Percentiles rank a stretch among this genome's conserved stretches.
Conservation (phyloP, 2,797 vertebrate species). For the Platyrinchus mystaceus region DNA sequence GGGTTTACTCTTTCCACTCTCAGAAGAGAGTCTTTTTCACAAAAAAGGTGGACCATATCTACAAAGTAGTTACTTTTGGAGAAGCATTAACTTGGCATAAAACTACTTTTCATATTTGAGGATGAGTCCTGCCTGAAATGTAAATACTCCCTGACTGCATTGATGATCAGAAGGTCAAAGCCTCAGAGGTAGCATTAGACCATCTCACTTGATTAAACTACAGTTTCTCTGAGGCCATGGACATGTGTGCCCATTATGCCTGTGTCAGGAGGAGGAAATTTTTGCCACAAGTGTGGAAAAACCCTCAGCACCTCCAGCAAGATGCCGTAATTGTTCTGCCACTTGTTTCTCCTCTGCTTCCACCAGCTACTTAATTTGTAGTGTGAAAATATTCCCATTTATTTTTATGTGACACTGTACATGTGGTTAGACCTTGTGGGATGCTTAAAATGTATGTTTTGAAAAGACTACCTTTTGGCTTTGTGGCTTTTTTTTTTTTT, state of each 20-base stretch:
- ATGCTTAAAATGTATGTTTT: constrained; percentile 48
- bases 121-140: neutral
- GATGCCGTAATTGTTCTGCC: neutral
- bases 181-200: neutral
- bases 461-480: constrained; percentile 27
- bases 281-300: neutral
- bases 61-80: neutral
- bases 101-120: neutral
- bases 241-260: neutral
- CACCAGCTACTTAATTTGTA: constrained; percentile 31
- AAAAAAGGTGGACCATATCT: neutral
- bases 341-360: constrained; percentile 11
- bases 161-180: neutral
- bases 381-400: constrained; percentile 22
- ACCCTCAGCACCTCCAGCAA: neutral
- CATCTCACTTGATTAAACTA: neutral
- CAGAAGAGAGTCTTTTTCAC: neutral
- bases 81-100: neutral
- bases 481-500: neutral
- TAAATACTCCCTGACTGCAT: neutral
- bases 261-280: neutral
- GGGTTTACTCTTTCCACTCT: neutral
- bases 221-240: neutral
- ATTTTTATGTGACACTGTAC: constrained; percentile 17
- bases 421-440: constrained; percentile 18